Base-by-base conservation (phyloP, 1,140 invertebrate genomes). In the Bombus sibiricus region DNA sequence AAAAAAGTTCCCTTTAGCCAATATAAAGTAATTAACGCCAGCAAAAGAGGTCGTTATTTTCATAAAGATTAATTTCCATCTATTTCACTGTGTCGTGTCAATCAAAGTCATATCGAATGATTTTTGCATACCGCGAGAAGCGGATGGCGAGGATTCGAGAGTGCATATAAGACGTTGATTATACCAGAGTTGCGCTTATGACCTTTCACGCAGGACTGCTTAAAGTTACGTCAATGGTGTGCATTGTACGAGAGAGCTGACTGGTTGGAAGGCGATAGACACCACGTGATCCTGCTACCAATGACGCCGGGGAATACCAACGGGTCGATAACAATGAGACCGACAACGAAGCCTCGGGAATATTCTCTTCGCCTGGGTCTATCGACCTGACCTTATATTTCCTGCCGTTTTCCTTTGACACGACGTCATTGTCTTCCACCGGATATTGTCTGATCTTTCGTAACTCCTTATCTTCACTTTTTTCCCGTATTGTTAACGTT, bases 261-360 rank as follows among this genome's bases (percentile, higher is more conserved):
- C 72, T 81, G 85, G 85, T 84, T 83, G 74, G 71, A 81, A 89
- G 73, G 78, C 81, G 86, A 91, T 89, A 86, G 86, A 89, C 73
- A 85, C 83, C 88, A 89, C 90, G 90, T 91, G 88, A 91, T 91
- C 84, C 47, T 18, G 88, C 87, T 91, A 89, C 86, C 88, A 91
- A 88, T 91, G 81, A 85, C 75, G 87, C 66, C 73, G 62, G 81
- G 77, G 83, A 77, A 89, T 75, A 79, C 85, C 87, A 91, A 43
- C 75, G 86, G 86, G 83, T 91, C 88, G 90, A 91, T 91, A 91
- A 91, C 88, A 89, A 89, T 89, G 86, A 91, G 57, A 91, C 83
- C 83, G 85, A 88, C 85, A 89, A 90, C 59, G 68, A 57, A 41
- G 43, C 53, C 53, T 78, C 87, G 41, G 71, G 90, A 91, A 89